Base-by-base conservation (phyloP, 2,797 vertebrate genomes). In the Hemibagrus guttatus region DNA sequence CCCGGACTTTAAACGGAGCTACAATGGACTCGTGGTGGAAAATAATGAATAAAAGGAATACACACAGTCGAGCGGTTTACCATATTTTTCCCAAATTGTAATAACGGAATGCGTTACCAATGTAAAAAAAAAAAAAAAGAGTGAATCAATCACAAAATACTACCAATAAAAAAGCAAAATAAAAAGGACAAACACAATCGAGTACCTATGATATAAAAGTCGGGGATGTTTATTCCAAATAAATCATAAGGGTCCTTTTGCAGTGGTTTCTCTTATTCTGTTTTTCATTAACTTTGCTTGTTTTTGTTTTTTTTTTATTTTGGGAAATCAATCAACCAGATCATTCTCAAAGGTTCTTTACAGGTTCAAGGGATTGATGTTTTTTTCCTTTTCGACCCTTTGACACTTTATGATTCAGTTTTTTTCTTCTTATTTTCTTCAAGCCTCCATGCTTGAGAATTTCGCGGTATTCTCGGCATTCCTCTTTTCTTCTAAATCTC, bases 41-140 rank as follows among this genome's bases (percentile, higher is more conserved):
- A 87, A 79, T 69, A 21, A 84, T 61, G 61, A 87, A 84, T 87
- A 87, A 74, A 82, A n/a, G 87, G 84, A 88, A 75, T 85, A 46
- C 81, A 76, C 79, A 81, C 66, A 85, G 69, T 52, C 46, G 16
- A 87, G 81, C 71, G 49, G 76, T 87, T 87, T 71, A 75, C 28
- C 79, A 74, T 35, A 61, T 64, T 71, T 68, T 71, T n/a, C 80
- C 80, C 14, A 52, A 78, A 63, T 54, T 85, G 72, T 85, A 63
- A 52, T 46, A 76, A 76, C n/a, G 72, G 72, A 85, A 76, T 54
- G 42, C 46, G 31, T 49, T 66, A 64, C 42, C 61, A 54, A 66
- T 85, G 58, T 84, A 54, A 23, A 68, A 83, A 52, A 78, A n/a
- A 56, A 17, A 58, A 79, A 61, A 59, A 63, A 49, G 13, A 31